Evolutionary conservation across 2,113 vertebrate species (phyloP).

Genomic region (Fregetta grallaria): DNA sequence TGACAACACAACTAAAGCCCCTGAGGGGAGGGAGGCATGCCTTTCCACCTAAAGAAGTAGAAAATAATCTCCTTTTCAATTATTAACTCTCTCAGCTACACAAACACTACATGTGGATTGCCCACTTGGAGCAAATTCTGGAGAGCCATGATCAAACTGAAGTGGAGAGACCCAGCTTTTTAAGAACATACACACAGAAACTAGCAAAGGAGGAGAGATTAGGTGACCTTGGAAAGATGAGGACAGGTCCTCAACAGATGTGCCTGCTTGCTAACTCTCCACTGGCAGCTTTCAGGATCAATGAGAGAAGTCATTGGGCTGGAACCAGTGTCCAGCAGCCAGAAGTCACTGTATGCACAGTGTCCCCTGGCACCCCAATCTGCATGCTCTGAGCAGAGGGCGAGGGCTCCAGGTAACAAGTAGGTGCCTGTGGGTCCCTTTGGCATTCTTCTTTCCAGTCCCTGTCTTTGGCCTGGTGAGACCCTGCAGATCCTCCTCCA

Average conservation of each 20-base stretch:
- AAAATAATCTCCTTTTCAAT: neutral
- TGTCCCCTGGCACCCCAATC: neutral
- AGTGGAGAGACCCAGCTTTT: neutral
- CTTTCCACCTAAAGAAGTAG: neutral
- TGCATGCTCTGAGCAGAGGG: neutral
- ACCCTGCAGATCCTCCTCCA: neutral
- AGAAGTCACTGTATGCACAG: neutral
- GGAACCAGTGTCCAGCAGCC: neutral
- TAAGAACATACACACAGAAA: neutral
- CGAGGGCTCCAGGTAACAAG: neutral
- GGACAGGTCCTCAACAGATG: neutral
- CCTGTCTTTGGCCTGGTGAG: neutral
- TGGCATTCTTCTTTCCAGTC: neutral
- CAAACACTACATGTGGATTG: slow-evolving; percentile 46
- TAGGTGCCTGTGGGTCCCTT: neutral
- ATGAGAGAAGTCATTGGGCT: neutral
- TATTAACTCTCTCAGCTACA: neutral
- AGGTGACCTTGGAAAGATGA: neutral
- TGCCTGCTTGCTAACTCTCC: neutral
- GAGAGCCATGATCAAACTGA: neutral
- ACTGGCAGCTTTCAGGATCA: neutral
- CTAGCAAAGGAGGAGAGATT: neutral
- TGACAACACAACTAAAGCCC: neutral
- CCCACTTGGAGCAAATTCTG: neutral
- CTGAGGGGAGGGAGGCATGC: neutral